Evolutionary conservation across 2,888 invertebrate genomes (phyloP).

Genomic region (Pachydiplax longipennis): DNA sequence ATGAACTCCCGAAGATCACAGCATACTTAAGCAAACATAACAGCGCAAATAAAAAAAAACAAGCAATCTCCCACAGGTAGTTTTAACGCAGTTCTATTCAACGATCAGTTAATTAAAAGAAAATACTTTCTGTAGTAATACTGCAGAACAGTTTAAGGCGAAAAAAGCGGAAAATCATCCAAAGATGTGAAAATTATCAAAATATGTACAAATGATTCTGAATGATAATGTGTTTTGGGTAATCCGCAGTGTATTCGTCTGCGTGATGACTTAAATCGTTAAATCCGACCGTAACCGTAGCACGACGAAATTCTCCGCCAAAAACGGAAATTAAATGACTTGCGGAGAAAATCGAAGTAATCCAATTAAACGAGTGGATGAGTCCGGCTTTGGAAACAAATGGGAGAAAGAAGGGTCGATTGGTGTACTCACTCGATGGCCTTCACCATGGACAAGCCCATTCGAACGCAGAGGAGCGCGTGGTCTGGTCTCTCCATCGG

Average conservation of each 20-base stretch:
- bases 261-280: not conserved
- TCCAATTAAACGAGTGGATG: not conserved
- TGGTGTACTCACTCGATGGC: conserved; percentile 83
- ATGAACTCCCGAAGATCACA: too few relatives aligned
- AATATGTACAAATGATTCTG: not conserved
- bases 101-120: too few relatives aligned
- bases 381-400: not conserved
- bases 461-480: conserved; percentile 91
- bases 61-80: too few relatives aligned
- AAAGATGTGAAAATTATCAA: not conserved
- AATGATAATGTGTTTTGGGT: not conserved
- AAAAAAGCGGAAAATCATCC: not conserved
- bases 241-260: not conserved
- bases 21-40: too few relatives aligned
- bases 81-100: too few relatives aligned
- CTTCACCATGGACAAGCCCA: conserved; percentile 96
- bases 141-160: too few relatives aligned
- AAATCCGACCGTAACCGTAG: not conserved
- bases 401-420: not conserved
- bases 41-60: too few relatives aligned
- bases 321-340: conserved; percentile 32
- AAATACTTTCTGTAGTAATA: too few relatives aligned
- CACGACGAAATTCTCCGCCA: not conserved
- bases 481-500: conserved; percentile 90
- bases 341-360: not conserved